phyloP scores from a whole-genome alignment of 2,113 vertebrate genomes.

The Salvelinus fontinalis region DNA sequence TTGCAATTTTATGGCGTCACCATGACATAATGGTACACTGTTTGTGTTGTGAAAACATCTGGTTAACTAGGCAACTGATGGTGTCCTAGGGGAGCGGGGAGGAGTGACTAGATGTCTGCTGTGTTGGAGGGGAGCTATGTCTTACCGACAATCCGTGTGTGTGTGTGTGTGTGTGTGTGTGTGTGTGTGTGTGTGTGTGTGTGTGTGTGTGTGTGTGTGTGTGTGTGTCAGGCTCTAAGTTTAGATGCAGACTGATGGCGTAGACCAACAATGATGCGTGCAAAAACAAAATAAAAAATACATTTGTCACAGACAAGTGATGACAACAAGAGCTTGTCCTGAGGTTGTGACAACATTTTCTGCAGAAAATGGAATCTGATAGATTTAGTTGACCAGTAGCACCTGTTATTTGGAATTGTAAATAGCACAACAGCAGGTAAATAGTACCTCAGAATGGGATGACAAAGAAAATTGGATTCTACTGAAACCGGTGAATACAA shows the following conservation, averaged over 20 bases:
- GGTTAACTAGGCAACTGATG: conserved; percentile 37
- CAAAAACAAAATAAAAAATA: conserved; percentile 16
- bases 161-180: background rate
- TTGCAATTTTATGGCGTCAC: conserved; percentile 71
- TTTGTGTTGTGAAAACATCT: conserved; percentile 42
- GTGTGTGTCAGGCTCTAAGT: background rate
- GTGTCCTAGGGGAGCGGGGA: conserved; percentile 31
- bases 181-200: background rate
- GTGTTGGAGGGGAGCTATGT: background rate
- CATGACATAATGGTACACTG: conserved; percentile 46
- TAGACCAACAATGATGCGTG: conserved; percentile 34
- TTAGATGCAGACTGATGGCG: conserved; percentile 25
- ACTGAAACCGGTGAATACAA: background rate
- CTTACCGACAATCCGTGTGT: background rate
- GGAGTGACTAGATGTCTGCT: background rate
- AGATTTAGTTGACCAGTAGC: conserved; percentile 64
- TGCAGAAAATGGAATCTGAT: conserved; percentile 51
- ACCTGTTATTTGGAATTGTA: conserved; percentile 60
- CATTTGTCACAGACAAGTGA: background rate
- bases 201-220: background rate
- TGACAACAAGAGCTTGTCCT: conserved; percentile 61
- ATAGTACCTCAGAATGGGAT: background rate
- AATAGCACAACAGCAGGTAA: conserved; percentile 58
- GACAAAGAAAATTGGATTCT: background rate
- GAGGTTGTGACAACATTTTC: conserved; percentile 61